Conservation (phyloP, 2,113 vertebrate species). For the Rhombomys opimus region DNA sequence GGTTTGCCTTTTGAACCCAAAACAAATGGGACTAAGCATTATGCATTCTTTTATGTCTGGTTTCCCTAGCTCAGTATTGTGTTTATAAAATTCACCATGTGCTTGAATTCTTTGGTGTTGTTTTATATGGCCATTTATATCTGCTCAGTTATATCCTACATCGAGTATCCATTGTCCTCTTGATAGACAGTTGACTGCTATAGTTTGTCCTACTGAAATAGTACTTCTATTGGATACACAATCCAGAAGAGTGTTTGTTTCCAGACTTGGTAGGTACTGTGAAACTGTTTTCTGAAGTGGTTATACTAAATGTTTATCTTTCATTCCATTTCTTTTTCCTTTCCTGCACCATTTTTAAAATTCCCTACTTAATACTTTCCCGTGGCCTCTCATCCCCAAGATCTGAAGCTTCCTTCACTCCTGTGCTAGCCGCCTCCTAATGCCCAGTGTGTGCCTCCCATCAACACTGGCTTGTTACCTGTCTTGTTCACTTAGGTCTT, state of each 20-base stretch:
- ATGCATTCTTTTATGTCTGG: background rate
- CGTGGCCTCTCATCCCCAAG: background rate
- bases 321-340: background rate
- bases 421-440: background rate
- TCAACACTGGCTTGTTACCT: background rate
- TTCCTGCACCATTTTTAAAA: background rate
- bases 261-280: background rate
- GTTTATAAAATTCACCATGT: background rate
- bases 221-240: background rate
- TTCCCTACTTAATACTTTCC: background rate
- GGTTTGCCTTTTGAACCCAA: background rate
- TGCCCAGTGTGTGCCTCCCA: background rate
- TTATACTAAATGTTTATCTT: conserved; percentile 24
- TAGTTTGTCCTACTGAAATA: background rate
- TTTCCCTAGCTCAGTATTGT: background rate
- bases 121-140: background rate
- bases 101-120: background rate
- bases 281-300: background rate
- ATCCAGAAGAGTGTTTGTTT: background rate
- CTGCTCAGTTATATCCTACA: background rate
- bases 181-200: background rate
- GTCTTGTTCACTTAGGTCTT: background rate
- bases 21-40: background rate
- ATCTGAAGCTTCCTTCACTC: background rate
- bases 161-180: background rate